These are phyloP conservation scores for Epinotia nisella DNA, from an alignment of 2,888 invertebrate species.

Conservation along the genomic window DNA sequence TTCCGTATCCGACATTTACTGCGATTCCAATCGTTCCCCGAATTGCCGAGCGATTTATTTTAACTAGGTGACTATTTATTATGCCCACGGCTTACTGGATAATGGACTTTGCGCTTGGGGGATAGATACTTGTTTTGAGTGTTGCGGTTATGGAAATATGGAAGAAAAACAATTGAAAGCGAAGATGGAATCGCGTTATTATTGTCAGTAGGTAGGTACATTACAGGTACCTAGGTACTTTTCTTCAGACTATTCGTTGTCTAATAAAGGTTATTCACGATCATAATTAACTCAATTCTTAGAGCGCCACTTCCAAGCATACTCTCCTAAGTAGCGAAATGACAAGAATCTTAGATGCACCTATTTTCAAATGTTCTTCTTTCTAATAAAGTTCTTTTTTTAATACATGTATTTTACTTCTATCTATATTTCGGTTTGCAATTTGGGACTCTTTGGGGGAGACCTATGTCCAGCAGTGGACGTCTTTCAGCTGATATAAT, in stretches of 20 bases:
- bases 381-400: too few relatives aligned
- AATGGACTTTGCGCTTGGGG: neutral
- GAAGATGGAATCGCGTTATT: neutral
- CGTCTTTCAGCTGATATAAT: too few relatives aligned
- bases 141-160: neutral
- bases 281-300: too few relatives aligned
- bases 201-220: neutral
- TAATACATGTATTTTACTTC: too few relatives aligned
- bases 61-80: slow-evolving; percentile 35
- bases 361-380: too few relatives aligned
- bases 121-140: neutral
- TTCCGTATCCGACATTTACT: slow-evolving; percentile 3
- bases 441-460: too few relatives aligned
- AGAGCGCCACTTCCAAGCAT: too few relatives aligned
- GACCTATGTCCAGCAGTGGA: too few relatives aligned
- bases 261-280: neutral
- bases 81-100: neutral
- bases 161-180: slow-evolving; percentile 2
- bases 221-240: too few relatives aligned
- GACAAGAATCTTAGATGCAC: too few relatives aligned
- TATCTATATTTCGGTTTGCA: too few relatives aligned
- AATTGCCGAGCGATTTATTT: slow-evolving; percentile 35
- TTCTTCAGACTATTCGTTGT: neutral
- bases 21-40: slow-evolving; percentile 8
- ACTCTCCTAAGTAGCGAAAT: too few relatives aligned